Conservation (phyloP, 2,888 invertebrate genomes). For the Ormyrus rosae region DNA sequence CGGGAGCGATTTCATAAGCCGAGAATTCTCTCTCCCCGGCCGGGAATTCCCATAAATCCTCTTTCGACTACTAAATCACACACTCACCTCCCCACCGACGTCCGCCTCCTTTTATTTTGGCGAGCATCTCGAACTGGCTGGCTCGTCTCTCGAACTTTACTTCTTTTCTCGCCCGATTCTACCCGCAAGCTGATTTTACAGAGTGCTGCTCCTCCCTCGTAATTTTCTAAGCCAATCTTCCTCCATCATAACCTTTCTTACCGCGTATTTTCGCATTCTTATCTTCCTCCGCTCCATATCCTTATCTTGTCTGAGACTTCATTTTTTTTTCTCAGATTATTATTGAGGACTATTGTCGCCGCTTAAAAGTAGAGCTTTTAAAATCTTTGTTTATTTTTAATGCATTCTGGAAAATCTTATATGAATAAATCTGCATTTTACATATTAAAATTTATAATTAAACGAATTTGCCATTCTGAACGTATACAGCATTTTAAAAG, state of each 20-base stretch:
- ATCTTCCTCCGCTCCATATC: too few species aligned
- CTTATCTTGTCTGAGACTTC: too few species aligned
- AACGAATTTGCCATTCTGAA: too few species aligned
- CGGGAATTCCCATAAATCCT: slow-evolving; percentile 28
- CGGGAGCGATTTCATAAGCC: slow-evolving; percentile 2
- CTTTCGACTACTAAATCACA: slow-evolving; percentile 48
- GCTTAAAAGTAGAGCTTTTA: too few species aligned
- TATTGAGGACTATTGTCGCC: too few species aligned
- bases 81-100: slow-evolving; percentile 8
- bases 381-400: too few species aligned
- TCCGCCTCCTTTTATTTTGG: background rate
- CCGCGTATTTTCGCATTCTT: background rate
- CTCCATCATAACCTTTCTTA: slow-evolving; percentile 24
- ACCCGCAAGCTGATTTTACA: background rate
- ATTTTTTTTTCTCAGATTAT: too few species aligned
- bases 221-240: slow-evolving; percentile 46
- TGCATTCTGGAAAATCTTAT: too few species aligned
- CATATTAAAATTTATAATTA: too few species aligned
- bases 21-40: background rate
- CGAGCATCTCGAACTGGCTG: too few species aligned
- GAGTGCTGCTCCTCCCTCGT: slow-evolving; percentile 18
- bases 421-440: too few species aligned
- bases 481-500: too few species aligned
- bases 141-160: background rate
- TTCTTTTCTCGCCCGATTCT: background rate